These are phyloP conservation scores for Coregonus sp. DNA, from an alignment of 2,797 vertebrate genomes.

Conservation along the genomic window DNA sequence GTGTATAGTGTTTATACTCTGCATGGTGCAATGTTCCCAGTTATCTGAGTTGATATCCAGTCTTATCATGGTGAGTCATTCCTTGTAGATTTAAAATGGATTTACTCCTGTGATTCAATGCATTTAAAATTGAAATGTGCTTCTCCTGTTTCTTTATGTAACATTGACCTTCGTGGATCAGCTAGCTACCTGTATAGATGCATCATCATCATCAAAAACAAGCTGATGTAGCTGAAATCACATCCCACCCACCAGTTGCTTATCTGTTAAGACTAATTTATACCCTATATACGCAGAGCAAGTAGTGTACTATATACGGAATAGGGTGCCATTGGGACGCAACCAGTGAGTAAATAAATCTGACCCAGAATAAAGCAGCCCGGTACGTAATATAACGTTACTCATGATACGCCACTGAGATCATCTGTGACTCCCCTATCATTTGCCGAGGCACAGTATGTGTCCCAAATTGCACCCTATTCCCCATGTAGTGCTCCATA, in stretches of 20 bases:
- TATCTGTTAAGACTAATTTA: no score
- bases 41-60: constrained; percentile 59
- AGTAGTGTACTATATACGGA: no score
- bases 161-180: not conserved
- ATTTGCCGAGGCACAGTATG: constrained; percentile 37
- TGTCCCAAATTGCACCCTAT: no score
- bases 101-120: constrained; percentile 1
- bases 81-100: constrained; percentile 31
- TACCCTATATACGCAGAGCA: no score
- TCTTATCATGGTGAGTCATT: constrained; percentile 39
- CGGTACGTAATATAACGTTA: constrained; percentile 34
- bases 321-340: not conserved
- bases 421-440: constrained; percentile 55
- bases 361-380: constrained; percentile 36
- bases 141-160: not conserved
- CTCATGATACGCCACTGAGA: constrained; percentile 49
- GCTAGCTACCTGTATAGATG: not conserved
- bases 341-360: constrained; percentile 35
- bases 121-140: not conserved
- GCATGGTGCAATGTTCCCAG: constrained; percentile 55
- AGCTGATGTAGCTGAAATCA: constrained; percentile 24
- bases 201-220: not conserved
- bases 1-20: constrained; percentile 55
- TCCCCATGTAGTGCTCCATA: constrained; percentile 6
- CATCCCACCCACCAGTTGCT: no score